Conservation (phyloP, 2,797 vertebrate species). For the Synanceia verrucosa region DNA sequence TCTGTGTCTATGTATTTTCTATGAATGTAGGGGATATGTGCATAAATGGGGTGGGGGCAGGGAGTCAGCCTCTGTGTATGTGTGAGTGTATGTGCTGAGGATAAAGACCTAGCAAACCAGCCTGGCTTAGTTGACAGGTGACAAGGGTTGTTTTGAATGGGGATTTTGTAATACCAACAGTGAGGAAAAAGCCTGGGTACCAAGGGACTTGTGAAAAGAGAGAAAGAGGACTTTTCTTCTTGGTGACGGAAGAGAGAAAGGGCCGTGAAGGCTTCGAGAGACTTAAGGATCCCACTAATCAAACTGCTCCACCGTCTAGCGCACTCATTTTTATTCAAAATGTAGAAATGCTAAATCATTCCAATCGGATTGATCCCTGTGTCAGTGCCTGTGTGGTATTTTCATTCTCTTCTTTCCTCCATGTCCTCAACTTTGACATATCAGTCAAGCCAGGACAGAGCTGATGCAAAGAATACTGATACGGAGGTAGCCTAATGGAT, state of each 20-base stretch:
- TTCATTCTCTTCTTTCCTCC: slow-evolving; percentile 66
- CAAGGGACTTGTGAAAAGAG: slow-evolving; percentile 84
- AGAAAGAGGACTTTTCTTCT: slow-evolving; percentile 86
- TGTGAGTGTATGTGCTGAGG: slow-evolving; percentile 82
- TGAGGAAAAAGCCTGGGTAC: slow-evolving; percentile 82
- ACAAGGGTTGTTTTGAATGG: slow-evolving; percentile 88
- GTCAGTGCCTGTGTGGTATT: slow-evolving; percentile 86
- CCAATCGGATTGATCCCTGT: slow-evolving; percentile 83
- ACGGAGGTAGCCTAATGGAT: slow-evolving; percentile 61
- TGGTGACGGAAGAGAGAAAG: slow-evolving; percentile 78
- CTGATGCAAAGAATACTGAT: slow-evolving; percentile 60
- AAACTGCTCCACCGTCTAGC: slow-evolving; percentile 84
- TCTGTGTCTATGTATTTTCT: slow-evolving; percentile 74
- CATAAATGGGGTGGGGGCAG: slow-evolving; percentile 72
- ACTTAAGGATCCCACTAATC: slow-evolving; percentile 81
- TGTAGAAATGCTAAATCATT: slow-evolving; percentile 84
- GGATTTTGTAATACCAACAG: slow-evolving; percentile 91
- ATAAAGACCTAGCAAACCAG: slow-evolving; percentile 89
- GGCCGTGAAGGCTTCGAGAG: slow-evolving; percentile 68
- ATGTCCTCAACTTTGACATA: slow-evolving; percentile 83
- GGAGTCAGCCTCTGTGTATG: slow-evolving; percentile 74
- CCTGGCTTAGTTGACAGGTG: slow-evolving; percentile 90
- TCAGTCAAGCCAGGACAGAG: slow-evolving; percentile 81
- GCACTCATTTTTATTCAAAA: slow-evolving; percentile 84
- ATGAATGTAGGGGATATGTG: slow-evolving; percentile 77